Conservation (phyloP, 2,797 vertebrate species). For the Tachyglossus aculeatus region DNA sequence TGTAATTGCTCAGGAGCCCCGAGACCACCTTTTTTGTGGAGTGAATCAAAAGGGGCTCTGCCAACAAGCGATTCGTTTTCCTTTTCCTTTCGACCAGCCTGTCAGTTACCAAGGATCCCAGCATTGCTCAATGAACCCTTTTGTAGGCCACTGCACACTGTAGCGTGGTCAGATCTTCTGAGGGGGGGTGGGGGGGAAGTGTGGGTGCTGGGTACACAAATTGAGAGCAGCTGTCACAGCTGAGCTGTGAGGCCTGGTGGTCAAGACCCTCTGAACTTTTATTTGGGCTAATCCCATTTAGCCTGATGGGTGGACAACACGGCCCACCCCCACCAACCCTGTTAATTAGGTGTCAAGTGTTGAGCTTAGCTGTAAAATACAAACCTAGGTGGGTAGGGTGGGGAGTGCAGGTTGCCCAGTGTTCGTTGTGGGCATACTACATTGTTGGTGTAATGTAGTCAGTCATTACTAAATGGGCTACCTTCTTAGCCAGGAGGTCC, state of each 20-base stretch:
- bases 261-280: constrained; percentile 72
- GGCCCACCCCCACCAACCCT: constrained; percentile 61
- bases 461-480: neutral
- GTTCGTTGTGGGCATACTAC: too few species aligned
- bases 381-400: constrained; percentile 60
- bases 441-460: neutral
- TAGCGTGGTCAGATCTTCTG: neutral
- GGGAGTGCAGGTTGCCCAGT: constrained; percentile 67
- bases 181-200: neutral
- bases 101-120: constrained; percentile 57
- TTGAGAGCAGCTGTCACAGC: constrained; percentile 65
- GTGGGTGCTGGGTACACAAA: constrained; percentile 50
- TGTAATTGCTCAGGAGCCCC: constrained; percentile 23
- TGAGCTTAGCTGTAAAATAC: constrained; percentile 60
- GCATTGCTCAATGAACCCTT: constrained; percentile 56
- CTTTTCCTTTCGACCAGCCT: constrained; percentile 41
- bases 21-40: constrained; percentile 43
- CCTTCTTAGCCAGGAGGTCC: neutral
- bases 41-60: constrained; percentile 63
- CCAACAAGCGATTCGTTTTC: constrained; percentile 54
- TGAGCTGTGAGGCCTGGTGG: constrained; percentile 56
- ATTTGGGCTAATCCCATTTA: constrained; percentile 70
- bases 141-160: constrained; percentile 11
- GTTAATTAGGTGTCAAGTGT: constrained; percentile 72
- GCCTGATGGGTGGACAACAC: constrained; percentile 66